Evolutionary conservation across 2,888 invertebrate species (phyloP).

Genomic region (Chrysomela aeneicollis): DNA sequence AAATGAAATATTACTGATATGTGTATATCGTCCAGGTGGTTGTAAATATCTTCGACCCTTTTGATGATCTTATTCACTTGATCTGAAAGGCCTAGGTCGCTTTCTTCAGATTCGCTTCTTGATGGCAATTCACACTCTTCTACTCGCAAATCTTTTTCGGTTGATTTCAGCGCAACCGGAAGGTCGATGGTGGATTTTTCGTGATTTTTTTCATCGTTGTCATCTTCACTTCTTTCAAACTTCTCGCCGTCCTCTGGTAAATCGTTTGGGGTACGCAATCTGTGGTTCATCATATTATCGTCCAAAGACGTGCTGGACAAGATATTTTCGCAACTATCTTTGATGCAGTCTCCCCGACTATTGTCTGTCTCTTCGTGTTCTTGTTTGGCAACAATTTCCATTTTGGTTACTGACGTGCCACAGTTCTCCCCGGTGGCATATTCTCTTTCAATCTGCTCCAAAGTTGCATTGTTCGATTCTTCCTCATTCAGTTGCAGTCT

Average conservation of each 20-base stretch:
- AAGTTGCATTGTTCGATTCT: slow-evolving; percentile 1
- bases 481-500: not conserved
- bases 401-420: not conserved
- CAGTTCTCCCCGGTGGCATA: slow-evolving; percentile 14
- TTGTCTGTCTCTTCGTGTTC: slow-evolving; percentile 13
- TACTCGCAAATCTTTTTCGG: not conserved
- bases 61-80: slow-evolving; percentile 47
- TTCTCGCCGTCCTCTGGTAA: not conserved
- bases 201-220: not conserved
- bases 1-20: slow-evolving; percentile 23
- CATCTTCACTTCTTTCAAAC: not conserved
- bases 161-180: not conserved
- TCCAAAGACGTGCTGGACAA: not conserved
- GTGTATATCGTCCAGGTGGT: slow-evolving; percentile 44
- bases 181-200: not conserved
- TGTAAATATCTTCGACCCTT: slow-evolving; percentile 49
- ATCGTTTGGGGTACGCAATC: not conserved
- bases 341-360: slow-evolving; percentile 16
- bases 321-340: slow-evolving; percentile 2
- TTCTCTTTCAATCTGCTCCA: slow-evolving; percentile 21
- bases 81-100: slow-evolving; percentile 36
- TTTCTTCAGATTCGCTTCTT: slow-evolving; percentile 3
- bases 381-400: slow-evolving; percentile 7
- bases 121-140: slow-evolving; percentile 6
- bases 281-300: not conserved